phyloP scores from a whole-genome alignment of 2,797 vertebrate genomes.

The Premnoplex brunnescens region DNA sequence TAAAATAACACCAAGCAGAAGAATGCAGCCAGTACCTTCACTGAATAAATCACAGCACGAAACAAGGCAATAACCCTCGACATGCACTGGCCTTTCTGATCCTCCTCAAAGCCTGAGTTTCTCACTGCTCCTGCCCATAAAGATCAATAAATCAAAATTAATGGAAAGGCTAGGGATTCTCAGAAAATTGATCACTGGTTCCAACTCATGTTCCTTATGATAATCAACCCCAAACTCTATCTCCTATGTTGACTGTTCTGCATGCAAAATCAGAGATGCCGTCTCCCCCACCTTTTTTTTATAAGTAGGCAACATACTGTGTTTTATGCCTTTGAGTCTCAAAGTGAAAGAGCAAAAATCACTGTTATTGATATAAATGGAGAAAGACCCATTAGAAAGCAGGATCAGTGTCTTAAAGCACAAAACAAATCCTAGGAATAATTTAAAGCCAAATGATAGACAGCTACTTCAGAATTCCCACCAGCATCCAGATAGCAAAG shows the following conservation, averaged over 20 bases:
- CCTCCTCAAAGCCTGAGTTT: constrained; percentile 15
- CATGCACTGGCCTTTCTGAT: constrained; percentile 10
- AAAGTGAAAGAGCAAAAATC: not conserved
- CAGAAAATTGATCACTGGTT: not conserved
- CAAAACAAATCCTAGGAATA: not conserved
- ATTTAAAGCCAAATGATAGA: not conserved
- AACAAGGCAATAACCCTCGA: constrained; percentile 49
- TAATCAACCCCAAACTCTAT: not conserved
- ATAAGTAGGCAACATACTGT: not conserved
- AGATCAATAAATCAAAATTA: constrained; percentile 46
- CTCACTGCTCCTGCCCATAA: constrained; percentile 21
- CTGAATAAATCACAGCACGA: constrained; percentile 8
- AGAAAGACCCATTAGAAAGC: not conserved
- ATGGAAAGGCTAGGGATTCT: constrained; percentile 1
- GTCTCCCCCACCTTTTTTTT: not conserved
- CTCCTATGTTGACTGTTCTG: not conserved
- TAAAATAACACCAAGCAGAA: constrained; percentile 19
- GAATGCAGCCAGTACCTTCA: not conserved
- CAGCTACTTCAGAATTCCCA: not conserved
- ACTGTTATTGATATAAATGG: not conserved
- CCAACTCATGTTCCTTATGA: not conserved
- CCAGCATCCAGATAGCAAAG: not conserved
- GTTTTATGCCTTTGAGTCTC: not conserved
- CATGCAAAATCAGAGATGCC: not conserved
- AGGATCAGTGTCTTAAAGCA: not conserved